These are phyloP conservation scores for Emydura subglobosa DNA, from an alignment of 2,113 vertebrate species.

Conservation along the genomic window DNA sequence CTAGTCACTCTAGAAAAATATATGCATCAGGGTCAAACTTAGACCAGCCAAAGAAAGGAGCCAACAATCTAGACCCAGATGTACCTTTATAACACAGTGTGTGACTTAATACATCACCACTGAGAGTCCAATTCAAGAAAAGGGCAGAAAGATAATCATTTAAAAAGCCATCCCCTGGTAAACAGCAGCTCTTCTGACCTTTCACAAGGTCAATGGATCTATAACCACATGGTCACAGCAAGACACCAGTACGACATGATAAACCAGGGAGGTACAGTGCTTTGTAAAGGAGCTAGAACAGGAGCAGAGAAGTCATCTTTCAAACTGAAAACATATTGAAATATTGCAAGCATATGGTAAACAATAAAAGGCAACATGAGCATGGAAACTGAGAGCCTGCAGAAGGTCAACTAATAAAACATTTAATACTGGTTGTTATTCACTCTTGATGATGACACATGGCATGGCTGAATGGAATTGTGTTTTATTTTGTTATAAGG, in stretches of 20 bases:
- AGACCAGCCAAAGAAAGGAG: not conserved
- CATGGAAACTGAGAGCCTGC: not conserved
- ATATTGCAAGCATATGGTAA: fast-evolving
- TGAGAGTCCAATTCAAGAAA: not conserved
- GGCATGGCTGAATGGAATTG: not conserved
- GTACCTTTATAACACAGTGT: not conserved
- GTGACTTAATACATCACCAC: not conserved
- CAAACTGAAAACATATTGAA: not conserved
- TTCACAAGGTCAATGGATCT: not conserved
- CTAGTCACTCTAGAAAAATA: not conserved
- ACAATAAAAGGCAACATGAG: not conserved
- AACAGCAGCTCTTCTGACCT: not conserved
- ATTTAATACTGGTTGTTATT: not conserved
- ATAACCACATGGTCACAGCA: fast-evolving
- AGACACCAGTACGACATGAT: not conserved
- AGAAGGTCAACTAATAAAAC: not conserved
- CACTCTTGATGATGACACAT: not conserved
- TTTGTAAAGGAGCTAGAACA: not conserved
- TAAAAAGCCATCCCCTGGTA: not conserved
- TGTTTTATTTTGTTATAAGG: not conserved
- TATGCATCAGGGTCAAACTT: not conserved
- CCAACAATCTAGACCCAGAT: not conserved
- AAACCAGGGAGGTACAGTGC: fast-evolving
- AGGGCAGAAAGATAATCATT: not conserved
- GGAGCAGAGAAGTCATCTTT: not conserved